Conservation (phyloP, 2,113 vertebrate genomes). For the Craseonycteris thonglongyai region DNA sequence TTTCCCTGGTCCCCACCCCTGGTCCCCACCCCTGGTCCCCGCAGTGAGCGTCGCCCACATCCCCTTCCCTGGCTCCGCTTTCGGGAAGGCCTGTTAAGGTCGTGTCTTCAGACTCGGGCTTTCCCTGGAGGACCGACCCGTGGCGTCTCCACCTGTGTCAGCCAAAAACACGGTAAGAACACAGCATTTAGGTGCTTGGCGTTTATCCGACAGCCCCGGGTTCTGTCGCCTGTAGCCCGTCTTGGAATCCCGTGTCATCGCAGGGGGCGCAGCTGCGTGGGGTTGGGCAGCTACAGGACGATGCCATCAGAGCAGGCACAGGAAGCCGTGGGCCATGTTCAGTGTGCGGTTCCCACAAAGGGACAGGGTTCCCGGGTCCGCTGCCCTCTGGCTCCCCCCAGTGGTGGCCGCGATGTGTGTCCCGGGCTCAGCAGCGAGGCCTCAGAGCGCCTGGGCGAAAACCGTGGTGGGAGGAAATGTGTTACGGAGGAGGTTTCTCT, state of each 20-base stretch:
- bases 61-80: background rate
- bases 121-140: background rate
- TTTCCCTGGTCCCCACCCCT: background rate
- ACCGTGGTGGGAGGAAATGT: background rate
- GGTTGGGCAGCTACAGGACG: too few species aligned
- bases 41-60: too few species aligned
- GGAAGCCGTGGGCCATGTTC: background rate
- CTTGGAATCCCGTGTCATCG: background rate
- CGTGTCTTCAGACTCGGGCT: background rate
- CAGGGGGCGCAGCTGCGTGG: background rate
- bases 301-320: background rate
- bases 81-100: background rate
- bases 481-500: background rate
- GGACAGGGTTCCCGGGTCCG: background rate
- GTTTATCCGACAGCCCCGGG: background rate
- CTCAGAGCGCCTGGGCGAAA: background rate
- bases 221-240: background rate
- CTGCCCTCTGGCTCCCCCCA: constrained; percentile 31
- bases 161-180: background rate
- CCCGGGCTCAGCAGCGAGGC: background rate
- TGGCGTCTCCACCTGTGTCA: background rate
- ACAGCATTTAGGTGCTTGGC: background rate
- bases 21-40: background rate
- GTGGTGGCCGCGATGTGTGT: background rate
- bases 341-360: background rate